Conservation (phyloP, 2,888 invertebrate species). For the Lithophane semibrunnea region DNA sequence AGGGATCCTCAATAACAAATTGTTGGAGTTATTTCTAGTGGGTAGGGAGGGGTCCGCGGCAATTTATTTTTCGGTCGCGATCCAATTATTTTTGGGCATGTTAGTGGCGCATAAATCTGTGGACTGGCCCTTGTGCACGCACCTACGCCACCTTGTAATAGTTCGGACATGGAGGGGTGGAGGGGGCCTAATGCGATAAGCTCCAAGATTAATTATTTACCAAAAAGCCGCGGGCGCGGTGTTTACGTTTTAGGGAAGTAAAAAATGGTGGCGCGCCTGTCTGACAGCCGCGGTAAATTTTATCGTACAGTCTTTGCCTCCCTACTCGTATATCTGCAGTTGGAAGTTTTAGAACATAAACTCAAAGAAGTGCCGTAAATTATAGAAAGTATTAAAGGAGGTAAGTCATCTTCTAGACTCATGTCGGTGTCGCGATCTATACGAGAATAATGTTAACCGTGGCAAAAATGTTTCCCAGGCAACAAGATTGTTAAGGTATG, state of each 20-base stretch:
- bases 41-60: constrained; percentile 72
- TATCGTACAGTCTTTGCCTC: not conserved
- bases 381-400: constrained; percentile 31
- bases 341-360: constrained; percentile 21
- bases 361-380: constrained; percentile 50
- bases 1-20: constrained; percentile 83
- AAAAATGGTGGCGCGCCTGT: constrained; percentile 49
- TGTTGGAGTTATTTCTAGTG: constrained; percentile 80
- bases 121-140: constrained; percentile 73
- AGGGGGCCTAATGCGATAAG: constrained; percentile 78
- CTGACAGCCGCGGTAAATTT: constrained; percentile 21
- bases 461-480: not conserved
- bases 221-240: constrained; percentile 56
- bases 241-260: constrained; percentile 59
- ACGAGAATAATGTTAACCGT: not conserved
- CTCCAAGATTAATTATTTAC: constrained; percentile 76
- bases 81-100: constrained; percentile 89
- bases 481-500: not conserved
- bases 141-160: constrained; percentile 72
- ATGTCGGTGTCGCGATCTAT: not conserved
- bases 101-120: constrained; percentile 86
- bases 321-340: constrained; percentile 44
- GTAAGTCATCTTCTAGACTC: constrained; percentile 28
- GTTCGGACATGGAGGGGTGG: constrained; percentile 72
- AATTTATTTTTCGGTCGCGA: constrained; percentile 88